A percentile compares a stretch with the other conserved stretches of the same genome.
Evolutionary conservation across 2,888 invertebrate species (phyloP).

Genomic region (Nemoura dubitans): DNA sequence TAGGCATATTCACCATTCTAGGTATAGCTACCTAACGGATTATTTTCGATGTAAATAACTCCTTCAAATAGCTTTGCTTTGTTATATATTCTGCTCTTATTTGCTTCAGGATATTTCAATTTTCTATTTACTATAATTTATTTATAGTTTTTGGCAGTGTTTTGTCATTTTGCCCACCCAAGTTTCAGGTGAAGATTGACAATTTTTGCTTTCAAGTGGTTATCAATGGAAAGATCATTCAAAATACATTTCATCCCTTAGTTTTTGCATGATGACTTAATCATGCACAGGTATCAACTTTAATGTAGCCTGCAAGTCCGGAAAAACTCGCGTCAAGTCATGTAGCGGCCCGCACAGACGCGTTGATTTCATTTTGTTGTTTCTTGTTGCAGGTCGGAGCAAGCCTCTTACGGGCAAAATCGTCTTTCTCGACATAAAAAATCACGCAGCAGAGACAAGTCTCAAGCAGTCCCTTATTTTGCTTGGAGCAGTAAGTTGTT

Average conservation of each 20-base stretch:
- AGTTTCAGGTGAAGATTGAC: not conserved
- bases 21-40: too few species aligned
- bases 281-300: too few species aligned
- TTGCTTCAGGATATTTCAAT: too few species aligned
- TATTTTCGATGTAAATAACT: too few species aligned
- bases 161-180: not conserved
- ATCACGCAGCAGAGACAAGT: slow-evolving; percentile 70
- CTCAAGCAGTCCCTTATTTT: slow-evolving; percentile 75
- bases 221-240: not conserved
- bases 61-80: too few species aligned
- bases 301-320: too few species aligned
- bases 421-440: slow-evolving; percentile 81
- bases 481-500: slow-evolving; percentile 74
- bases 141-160: not conserved
- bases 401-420: slow-evolving; percentile 72
- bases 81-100: too few species aligned
- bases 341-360: not conserved
- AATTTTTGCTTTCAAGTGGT: not conserved
- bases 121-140: too few species aligned
- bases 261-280: too few species aligned
- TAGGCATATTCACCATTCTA: too few species aligned
- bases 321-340: not conserved
- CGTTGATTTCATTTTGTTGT: not conserved
- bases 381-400: slow-evolving; percentile 56
- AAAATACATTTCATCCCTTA: not conserved